Conservation (phyloP, 2,888 invertebrate species). For the Ditula angustiorana region DNA sequence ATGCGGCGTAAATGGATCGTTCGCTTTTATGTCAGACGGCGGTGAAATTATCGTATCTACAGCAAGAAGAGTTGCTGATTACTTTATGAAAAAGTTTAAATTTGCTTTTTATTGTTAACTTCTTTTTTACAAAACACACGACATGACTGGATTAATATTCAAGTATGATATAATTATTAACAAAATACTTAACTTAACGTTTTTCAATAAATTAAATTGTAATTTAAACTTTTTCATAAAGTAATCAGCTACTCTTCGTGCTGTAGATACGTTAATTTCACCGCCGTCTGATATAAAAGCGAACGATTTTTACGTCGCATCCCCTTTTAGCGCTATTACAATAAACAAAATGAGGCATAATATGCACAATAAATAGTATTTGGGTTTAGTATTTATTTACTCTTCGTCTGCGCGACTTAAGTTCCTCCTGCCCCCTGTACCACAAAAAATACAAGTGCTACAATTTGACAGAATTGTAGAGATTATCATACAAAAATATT, state of each 20-base stretch:
- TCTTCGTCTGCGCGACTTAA: too few species aligned
- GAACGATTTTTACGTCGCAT: conserved; percentile 61
- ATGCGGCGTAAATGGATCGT: conserved; percentile 62
- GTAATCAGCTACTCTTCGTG: not conserved
- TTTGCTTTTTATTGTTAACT: not conserved
- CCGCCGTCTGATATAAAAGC: conserved; percentile 55
- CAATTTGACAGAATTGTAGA: too few species aligned
- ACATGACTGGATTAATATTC: too few species aligned
- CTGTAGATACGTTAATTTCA: conserved; percentile 18
- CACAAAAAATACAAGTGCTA: too few species aligned
- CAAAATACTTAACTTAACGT: too few species aligned
- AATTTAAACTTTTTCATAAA: not conserved
- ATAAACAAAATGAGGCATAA: too few species aligned
- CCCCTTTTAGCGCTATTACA: conserved; percentile 30
- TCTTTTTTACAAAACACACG: not conserved
- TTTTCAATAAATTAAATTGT: too few species aligned
- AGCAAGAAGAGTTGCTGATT: not conserved
- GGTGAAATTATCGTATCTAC: conserved; percentile 23
- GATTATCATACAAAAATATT: too few species aligned
- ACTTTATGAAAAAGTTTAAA: not conserved
- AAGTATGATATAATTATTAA: not conserved
- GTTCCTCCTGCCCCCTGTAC: too few species aligned
- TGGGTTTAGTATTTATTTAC: too few species aligned
- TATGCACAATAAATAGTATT: too few species aligned
- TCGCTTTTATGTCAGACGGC: conserved; percentile 56